These are phyloP conservation scores for Vireo griseus DNA, from an alignment of 2,797 vertebrate genomes.

Conservation along the genomic window DNA sequence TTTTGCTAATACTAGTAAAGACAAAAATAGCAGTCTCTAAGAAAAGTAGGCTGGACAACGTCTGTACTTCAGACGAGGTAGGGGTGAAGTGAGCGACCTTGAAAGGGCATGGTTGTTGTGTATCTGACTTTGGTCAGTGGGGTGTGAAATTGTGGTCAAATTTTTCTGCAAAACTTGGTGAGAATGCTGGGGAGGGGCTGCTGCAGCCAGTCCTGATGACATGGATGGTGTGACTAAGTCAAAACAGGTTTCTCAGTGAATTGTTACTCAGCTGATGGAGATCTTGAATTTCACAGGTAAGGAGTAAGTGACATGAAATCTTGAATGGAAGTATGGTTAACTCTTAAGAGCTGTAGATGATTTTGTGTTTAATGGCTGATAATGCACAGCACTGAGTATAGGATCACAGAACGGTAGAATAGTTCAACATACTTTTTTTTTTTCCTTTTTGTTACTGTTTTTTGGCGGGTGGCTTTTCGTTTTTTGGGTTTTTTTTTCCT, in stretches of 20 bases:
- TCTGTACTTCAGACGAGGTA: not conserved
- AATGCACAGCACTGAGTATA: not conserved
- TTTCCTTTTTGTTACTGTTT: fast-evolving
- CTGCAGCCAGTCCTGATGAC: not conserved
- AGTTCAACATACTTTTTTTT: not conserved
- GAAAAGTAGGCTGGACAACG: not conserved
- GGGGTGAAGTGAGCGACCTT: not conserved
- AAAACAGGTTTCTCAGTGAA: not conserved
- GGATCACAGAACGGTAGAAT: not conserved
- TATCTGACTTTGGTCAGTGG: not conserved
- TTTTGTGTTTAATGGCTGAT: not conserved
- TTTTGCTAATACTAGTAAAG: not conserved
- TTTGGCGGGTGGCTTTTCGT: fast-evolving
- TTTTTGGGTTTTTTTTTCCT: not conserved
- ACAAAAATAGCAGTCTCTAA: not conserved
- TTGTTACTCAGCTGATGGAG: not conserved
- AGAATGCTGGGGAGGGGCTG: not conserved
- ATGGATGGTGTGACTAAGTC: fast-evolving
- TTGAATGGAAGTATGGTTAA: not conserved
- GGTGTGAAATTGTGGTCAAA: not conserved
- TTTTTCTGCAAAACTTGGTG: not conserved
- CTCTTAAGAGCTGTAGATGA: not conserved
- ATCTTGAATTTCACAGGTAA: not conserved
- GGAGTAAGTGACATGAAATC: not conserved
- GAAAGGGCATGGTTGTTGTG: not conserved